Evolutionary conservation across 2,113 vertebrate genomes (phyloP), one percentile per base, ranked within the genome.

Genomic region (Corvus cornix): DNA sequence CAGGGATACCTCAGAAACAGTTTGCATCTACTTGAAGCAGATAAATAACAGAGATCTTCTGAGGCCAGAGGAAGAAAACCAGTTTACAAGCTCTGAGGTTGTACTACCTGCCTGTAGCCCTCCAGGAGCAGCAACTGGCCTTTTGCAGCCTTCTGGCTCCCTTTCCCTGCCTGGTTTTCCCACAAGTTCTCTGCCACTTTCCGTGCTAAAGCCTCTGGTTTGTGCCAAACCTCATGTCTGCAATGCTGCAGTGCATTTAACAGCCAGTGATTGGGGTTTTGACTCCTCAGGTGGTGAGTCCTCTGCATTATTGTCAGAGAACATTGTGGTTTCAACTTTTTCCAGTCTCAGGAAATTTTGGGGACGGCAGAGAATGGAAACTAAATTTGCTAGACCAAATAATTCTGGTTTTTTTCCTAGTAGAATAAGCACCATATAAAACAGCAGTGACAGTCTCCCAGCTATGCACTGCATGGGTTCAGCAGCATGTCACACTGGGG

Each of bases 141-240:
- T 67, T 76, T 48, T 53, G 28, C 46, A 62, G 69, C 51, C 21
- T 72, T 20, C 58, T 87, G 41, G 6, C 30, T 70, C 19, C 58
- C 35, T 69, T 77, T 87, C 69, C 48, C 51, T 79, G 41, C 46
- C 74, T 5, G 11, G 28, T 44, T 92, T 76, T 89, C 75, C 79
- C 75, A 67, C 64, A 74, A 49, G 41, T 46, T 84, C 53, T 51
- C 53, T 91, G 52, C 31, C 84, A 62, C 35, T 79, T 89, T 76
- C 72, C 26, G 3, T 31, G 48, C 56, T 49, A 33, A 28, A 88
- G 31, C 11, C 55, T 62, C 58, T 55, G 31, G 11, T 51, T 90
- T 23, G 24, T 78, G 90, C 94, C 93, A 95, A 88, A 83, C 62
- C 49, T 91, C 68, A 87, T 76, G 60, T 95, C 51, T 94, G 79